Evolutionary conservation across 2,888 invertebrate species (phyloP).

Genomic region (Hetaerina titia): DNA sequence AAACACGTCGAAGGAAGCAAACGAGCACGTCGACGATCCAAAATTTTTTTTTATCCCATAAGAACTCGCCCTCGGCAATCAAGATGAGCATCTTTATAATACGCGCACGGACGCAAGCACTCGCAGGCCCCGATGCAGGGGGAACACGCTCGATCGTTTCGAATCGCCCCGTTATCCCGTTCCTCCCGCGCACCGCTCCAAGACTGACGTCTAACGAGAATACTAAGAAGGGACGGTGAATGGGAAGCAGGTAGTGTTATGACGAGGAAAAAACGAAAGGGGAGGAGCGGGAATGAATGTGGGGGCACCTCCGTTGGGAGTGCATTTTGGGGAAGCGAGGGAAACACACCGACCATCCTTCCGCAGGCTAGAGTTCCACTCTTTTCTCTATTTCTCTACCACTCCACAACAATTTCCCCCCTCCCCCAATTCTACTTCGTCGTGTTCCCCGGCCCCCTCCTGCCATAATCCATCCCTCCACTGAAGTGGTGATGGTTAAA

Average conservation of each 20-base stretch:
- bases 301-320: background rate
- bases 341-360: background rate
- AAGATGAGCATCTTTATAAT: background rate
- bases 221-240: background rate
- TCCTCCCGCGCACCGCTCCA: background rate
- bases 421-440: background rate
- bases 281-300: background rate
- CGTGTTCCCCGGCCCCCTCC: background rate
- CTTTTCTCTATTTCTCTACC: background rate
- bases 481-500: background rate
- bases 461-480: conserved; percentile 29
- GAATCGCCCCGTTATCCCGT: background rate
- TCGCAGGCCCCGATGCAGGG: background rate
- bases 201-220: background rate
- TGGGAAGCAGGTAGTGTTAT: background rate
- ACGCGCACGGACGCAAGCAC: background rate
- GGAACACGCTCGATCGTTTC: background rate
- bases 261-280: background rate
- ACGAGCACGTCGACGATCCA: background rate
- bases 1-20: too few relatives aligned
- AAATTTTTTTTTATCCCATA: background rate
- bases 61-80: background rate
- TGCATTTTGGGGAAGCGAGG: background rate
- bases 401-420: background rate
- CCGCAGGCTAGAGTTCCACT: background rate